phyloP scores from a whole-genome alignment of 2,888 invertebrate species.

The Atethmia centrago region DNA sequence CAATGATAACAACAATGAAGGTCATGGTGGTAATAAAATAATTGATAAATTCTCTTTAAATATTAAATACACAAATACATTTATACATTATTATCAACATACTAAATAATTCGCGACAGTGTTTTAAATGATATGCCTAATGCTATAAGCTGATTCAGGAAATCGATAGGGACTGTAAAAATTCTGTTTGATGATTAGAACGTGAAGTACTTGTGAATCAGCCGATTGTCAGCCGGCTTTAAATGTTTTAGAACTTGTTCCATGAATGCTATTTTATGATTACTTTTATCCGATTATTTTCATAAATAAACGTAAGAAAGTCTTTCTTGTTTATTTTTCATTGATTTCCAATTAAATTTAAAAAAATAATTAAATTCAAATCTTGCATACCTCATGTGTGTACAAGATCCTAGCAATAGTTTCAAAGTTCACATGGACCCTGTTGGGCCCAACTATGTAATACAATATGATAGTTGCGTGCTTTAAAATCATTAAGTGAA shows the following conservation, averaged over 20 bases:
- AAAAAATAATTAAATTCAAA: too few relatives aligned
- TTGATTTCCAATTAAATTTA: too few relatives aligned
- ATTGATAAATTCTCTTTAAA: slow-evolving; percentile 17
- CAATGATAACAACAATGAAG: slow-evolving; percentile 17
- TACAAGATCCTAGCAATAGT: too few relatives aligned
- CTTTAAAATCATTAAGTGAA: background rate
- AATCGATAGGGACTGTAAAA: slow-evolving; percentile 37
- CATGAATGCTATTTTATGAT: background rate
- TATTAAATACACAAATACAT: background rate
- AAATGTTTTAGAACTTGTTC: background rate
- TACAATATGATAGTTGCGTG: background rate
- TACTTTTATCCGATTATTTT: background rate
- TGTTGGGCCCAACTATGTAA: background rate
- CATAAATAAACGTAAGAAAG: background rate
- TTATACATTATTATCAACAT: background rate
- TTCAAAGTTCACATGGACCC: too few relatives aligned
- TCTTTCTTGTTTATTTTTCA: background rate
- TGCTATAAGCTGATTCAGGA: slow-evolving; percentile 25
- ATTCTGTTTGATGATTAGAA: slow-evolving; percentile 22
- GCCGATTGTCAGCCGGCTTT: background rate
- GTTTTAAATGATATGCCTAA: slow-evolving; percentile 3
- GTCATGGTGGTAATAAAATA: slow-evolving; percentile 20
- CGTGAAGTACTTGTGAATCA: slow-evolving; percentile 17
- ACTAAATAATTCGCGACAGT: background rate
- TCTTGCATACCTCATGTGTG: too few relatives aligned